Evolutionary conservation across 2,888 invertebrate genomes (phyloP), one percentile per base, ranked within the genome.

Genomic region (Lottia gigantea): DNA sequence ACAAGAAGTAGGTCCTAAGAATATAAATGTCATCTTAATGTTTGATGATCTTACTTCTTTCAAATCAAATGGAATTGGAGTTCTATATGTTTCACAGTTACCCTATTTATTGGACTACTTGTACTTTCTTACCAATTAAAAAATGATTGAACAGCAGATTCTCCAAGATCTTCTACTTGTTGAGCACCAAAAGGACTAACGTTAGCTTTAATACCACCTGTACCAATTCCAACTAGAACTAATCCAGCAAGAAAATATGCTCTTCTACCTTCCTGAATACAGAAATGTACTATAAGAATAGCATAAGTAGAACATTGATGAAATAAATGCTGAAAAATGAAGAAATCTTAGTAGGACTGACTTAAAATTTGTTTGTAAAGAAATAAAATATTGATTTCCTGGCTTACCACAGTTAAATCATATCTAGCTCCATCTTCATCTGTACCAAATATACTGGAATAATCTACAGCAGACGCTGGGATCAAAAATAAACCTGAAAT

Each of bases 61-160:
- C n/a, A n/a, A n/a, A n/a, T n/a, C n/a, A n/a, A n/a, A n/a, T n/a
- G n/a, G n/a, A n/a, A n/a, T n/a, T n/a, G n/a, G n/a, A n/a, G n/a
- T n/a, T n/a, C n/a, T n/a, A n/a, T n/a, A n/a, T n/a, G n/a, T n/a
- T n/a, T n/a, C n/a, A n/a, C n/a, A n/a, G n/a, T n/a, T n/a, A n/a
- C n/a, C n/a, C n/a, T n/a, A n/a, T n/a, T n/a, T n/a, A n/a, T n/a
- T n/a, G n/a, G n/a, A n/a, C n/a, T n/a, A n/a, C n/a, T n/a, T n/a
- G n/a, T n/a, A n/a, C n/a, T n/a, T n/a, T n/a, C n/a, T 64, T 75
- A 85, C 86, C 86, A 86, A 77, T 84, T 85, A 68, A 86, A 86
- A 71, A 83, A 86, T 1, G 80, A 78, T 71, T 83, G 83, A 0
- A 86, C 82, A 15, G 82, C 83, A 45, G 80, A 74, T 15, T 78